These are phyloP conservation scores for Nycteola revayana DNA, from an alignment of 2,888 invertebrate genomes.

Conservation along the genomic window DNA sequence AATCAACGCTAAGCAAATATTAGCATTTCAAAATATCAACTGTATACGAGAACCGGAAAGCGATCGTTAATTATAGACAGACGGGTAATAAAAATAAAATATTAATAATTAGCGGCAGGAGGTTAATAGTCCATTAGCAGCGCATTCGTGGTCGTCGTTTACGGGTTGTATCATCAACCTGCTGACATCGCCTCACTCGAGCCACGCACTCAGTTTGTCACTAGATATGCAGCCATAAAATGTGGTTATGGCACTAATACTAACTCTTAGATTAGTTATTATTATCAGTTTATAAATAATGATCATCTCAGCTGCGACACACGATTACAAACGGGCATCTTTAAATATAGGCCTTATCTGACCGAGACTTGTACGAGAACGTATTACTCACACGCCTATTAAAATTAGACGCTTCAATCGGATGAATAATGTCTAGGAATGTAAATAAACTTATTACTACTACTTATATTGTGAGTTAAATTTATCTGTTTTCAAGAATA, in stretches of 20 bases:
- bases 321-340: conserved; percentile 4
- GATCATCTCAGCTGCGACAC: conserved; percentile 1
- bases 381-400: too few relatives aligned
- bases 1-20: conserved; percentile 65
- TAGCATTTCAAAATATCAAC: conserved; percentile 60
- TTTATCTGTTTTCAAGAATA: too few relatives aligned
- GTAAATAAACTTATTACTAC: too few relatives aligned
- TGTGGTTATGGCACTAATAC: conserved; percentile 35
- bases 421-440: too few relatives aligned
- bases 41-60: conserved; percentile 65
- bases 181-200: not conserved
- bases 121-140: conserved; percentile 68
- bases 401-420: too few relatives aligned
- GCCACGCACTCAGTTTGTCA: conserved; percentile 7
- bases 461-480: too few relatives aligned
- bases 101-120: conserved; percentile 69
- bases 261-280: conserved; percentile 13
- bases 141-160: conserved; percentile 42
- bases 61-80: conserved; percentile 65
- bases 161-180: conserved; percentile 14
- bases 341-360: too few relatives aligned
- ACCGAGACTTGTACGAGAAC: not conserved
- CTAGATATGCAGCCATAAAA: conserved; percentile 5
- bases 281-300: too few relatives aligned
- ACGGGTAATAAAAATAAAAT: conserved; percentile 70